phyloP scores from a whole-genome alignment of 2,113 vertebrate species.

The Thunnus maccoyii region DNA sequence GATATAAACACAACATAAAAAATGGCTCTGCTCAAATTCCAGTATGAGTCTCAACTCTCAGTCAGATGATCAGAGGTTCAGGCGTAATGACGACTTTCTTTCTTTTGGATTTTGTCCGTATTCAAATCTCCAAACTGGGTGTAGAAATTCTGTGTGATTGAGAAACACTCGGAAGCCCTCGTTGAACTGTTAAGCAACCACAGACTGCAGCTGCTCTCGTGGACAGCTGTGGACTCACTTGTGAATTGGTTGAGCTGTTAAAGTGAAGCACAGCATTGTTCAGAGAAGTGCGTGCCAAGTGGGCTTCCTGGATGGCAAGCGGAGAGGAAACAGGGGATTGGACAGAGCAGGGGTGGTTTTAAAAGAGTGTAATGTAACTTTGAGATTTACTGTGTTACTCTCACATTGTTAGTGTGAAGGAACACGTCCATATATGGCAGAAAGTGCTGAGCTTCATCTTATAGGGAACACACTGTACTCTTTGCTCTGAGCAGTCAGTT shows the following conservation, averaged over 20 bases:
- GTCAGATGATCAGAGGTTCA: no score
- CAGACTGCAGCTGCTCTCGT: constrained; percentile 28
- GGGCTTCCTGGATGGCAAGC: neutral
- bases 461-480: neutral
- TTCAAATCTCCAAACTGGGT: neutral
- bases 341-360: no score
- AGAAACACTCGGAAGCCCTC: neutral
- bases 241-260: neutral
- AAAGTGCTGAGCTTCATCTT: neutral
- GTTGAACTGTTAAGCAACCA: neutral
- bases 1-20: neutral
- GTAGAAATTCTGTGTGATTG: neutral
- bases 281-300: neutral
- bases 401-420: rapidly evolving
- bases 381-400: constrained; percentile 4
- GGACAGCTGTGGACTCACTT: constrained; percentile 31
- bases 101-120: no score
- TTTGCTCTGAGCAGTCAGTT: neutral
- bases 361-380: neutral
- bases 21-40: neutral
- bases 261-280: constrained; percentile 7
- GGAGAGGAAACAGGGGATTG: neutral
- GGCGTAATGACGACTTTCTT: no score
- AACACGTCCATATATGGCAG: neutral
- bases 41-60: no score